phyloP scores from a whole-genome alignment of 2,888 invertebrate genomes.

The Yponomeuta cagnagella region DNA sequence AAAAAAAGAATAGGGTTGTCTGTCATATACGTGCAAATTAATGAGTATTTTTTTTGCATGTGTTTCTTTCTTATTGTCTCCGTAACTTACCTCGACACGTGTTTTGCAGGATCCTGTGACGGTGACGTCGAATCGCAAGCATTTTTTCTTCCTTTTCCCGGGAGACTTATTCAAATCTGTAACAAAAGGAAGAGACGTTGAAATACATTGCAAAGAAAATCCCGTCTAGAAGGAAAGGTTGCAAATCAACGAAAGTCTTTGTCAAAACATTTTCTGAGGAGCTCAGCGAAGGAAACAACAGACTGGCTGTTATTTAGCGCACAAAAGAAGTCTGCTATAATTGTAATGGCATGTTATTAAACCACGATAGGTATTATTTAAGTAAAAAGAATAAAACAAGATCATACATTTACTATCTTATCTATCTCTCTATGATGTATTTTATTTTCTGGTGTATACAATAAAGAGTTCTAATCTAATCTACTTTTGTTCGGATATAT shows the following conservation, averaged over 20 bases:
- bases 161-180: constrained; percentile 38
- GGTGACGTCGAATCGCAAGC: background rate
- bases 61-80: background rate
- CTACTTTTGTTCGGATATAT: too few relatives aligned
- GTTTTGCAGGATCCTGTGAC: background rate
- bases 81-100: background rate
- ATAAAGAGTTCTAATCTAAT: too few relatives aligned
- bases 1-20: constrained; percentile 36
- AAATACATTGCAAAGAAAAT: background rate
- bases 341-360: too few relatives aligned
- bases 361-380: too few relatives aligned
- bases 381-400: too few relatives aligned
- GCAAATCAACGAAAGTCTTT: background rate
- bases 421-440: too few relatives aligned
- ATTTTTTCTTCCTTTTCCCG: background rate
- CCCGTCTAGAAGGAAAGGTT: background rate
- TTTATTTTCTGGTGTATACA: too few relatives aligned
- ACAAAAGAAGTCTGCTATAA: background rate
- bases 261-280: background rate
- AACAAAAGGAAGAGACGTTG: constrained; percentile 42
- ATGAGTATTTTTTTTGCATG: background rate
- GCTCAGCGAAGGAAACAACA: background rate
- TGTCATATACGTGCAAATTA: background rate
- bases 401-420: too few relatives aligned
- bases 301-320: background rate